Conservation (phyloP, 2,113 vertebrate genomes). For the Malurus alboscapulatus region DNA sequence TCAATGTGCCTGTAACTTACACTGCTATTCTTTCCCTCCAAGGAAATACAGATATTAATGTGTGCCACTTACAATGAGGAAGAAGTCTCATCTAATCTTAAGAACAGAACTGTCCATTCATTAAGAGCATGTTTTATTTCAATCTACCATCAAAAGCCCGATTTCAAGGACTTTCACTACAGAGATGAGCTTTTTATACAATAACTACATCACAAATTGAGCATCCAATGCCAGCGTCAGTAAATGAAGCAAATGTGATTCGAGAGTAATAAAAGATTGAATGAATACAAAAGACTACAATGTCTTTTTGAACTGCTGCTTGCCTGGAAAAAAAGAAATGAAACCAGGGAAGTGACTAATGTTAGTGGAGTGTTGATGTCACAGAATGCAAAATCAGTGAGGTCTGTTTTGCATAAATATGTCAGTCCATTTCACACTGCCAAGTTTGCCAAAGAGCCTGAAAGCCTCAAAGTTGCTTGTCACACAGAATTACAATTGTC, state of each 20-base stretch:
- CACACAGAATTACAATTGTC: fast-evolving
- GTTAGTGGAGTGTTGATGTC: background rate
- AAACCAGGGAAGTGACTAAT: background rate
- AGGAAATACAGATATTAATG: background rate
- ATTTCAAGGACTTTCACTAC: constrained; percentile 6
- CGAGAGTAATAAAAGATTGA: background rate
- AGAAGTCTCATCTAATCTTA: background rate
- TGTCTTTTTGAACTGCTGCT: background rate
- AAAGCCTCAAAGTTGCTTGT: background rate
- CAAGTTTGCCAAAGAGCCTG: background rate
- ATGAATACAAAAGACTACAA: background rate
- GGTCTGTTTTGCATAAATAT: background rate
- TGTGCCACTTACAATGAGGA: background rate
- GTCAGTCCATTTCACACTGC: background rate
- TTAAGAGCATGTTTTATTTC: constrained; percentile 3
- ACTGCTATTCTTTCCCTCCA: background rate
- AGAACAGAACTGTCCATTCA: background rate
- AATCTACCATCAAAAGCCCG: background rate
- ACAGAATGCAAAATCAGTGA: background rate
- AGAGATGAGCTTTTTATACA: background rate
- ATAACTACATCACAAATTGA: background rate
- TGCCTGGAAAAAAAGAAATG: background rate
- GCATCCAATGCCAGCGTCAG: background rate
- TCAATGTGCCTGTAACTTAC: background rate
- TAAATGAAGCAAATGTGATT: background rate